Percentiles rank a stretch among this genome's conserved stretches.
phyloP scores from a whole-genome alignment of 1,140 invertebrate species.

The Microplitis demolitor region DNA sequence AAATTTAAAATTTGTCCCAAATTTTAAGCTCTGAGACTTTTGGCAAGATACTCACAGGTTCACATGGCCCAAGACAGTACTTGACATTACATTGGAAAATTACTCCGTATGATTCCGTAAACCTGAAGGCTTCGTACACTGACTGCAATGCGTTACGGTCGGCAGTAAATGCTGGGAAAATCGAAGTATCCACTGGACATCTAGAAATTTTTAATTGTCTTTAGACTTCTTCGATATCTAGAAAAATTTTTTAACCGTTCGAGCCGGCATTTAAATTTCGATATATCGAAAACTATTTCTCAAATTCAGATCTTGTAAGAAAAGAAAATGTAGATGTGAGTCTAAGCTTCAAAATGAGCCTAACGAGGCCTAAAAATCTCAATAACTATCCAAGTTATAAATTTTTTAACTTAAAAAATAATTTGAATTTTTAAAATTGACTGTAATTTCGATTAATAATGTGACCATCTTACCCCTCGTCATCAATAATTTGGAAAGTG shows the following conservation, averaged over 20 bases:
- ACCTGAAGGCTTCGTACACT: slow-evolving; percentile 92
- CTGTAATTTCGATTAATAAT: too few relatives aligned
- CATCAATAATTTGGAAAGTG: slow-evolving; percentile 95
- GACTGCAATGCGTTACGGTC: slow-evolving; percentile 89
- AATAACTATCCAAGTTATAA: too few relatives aligned
- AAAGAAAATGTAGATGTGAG: too few relatives aligned
- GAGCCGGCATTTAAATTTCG: too few relatives aligned
- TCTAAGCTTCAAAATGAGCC: too few relatives aligned
- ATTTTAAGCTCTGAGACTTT: slow-evolving; percentile 25
- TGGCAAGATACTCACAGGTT: slow-evolving; percentile 71
- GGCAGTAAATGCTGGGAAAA: slow-evolving; percentile 88
- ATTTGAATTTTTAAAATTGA: too few relatives aligned
- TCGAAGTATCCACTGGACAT: slow-evolving; percentile 90
- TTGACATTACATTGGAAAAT: slow-evolving; percentile 98
- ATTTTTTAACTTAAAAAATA: too few relatives aligned
- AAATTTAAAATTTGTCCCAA: background rate
- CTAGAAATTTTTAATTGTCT: slow-evolving; percentile 55
- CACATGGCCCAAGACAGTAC: slow-evolving; percentile 92
- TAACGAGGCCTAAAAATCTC: too few relatives aligned
- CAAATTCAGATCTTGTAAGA: too few relatives aligned
- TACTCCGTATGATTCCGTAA: slow-evolving; percentile 94
- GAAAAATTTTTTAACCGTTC: slow-evolving; percentile 31
- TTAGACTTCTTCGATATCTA: background rate
- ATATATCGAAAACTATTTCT: too few relatives aligned
- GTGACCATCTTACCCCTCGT: slow-evolving; percentile 73